Evolutionary conservation across 1,140 invertebrate species (phyloP), one percentile per base, ranked within the genome.

Genomic region (Stegodyphus dumicola): DNA sequence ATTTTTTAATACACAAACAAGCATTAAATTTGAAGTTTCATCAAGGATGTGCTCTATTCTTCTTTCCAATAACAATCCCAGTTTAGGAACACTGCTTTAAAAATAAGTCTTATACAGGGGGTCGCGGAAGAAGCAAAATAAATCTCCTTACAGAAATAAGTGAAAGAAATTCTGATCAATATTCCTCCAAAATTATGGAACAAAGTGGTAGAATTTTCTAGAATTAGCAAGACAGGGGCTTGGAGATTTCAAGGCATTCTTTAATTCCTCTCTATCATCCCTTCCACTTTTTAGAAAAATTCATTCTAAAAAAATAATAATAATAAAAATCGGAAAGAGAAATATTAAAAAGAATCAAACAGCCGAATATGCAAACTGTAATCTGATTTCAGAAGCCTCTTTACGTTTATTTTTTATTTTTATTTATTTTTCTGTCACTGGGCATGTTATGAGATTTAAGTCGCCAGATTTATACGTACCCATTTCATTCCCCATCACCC

Each of bases 381-480:
- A 83, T 83, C 79, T 83, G 79, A 83, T 83, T 83, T 83, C 77
- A 74, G 48, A 66, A 73, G 17, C 49, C 66, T 11, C 49, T 6
- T 17, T 49, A 48, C 51, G 60, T 65, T 70, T 49, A 48, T 49
- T 53, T 60, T 51, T 66, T 65, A 56, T 60, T 64, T 74, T 74
- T 74, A 83, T 83, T 49, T 83, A 77, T 83, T 74, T 81, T 53
- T 83, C 78, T 80, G 78, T 80, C 78, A 71, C 66, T 69, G 75
- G 15, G 70, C 15, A 74, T 83, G 79, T 83, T 83, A 83, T 83
- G 71, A 83, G 79, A 83, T 83, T 83, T 83, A 83, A 83, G 76
- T 77, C 52, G 56, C 17, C 56, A 75, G 77, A 52, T 54, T 71
- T 71, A 60, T 56, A 75, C 67, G 77, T 60, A 10, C 56, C 56